Evolutionary conservation across 2,888 invertebrate species (phyloP).

Genomic region (Hyles lineata): DNA sequence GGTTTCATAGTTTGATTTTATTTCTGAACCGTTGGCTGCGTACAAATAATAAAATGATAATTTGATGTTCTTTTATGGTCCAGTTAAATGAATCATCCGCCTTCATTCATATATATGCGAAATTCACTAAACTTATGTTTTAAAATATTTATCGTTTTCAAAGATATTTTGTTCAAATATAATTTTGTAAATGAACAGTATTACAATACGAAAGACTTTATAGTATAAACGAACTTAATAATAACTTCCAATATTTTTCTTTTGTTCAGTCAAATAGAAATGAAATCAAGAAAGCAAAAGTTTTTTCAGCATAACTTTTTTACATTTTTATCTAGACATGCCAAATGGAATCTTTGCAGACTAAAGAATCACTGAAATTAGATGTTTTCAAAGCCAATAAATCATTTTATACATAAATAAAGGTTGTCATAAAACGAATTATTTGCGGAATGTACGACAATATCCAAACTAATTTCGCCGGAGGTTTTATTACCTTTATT

Average conservation of each 20-base stretch:
- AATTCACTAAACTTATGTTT: background rate
- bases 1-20: background rate
- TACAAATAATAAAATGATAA: background rate
- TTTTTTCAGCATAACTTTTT: too few relatives aligned
- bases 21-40: background rate
- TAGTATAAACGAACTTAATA: too few relatives aligned
- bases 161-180: too few relatives aligned
- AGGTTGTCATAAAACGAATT: background rate
- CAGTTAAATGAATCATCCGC: background rate
- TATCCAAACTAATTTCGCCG: background rate
- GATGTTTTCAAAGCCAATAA: background rate
- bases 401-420: constrained; percentile 12
- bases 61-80: background rate
- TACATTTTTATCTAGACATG: too few relatives aligned
- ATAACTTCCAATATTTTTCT: too few relatives aligned
- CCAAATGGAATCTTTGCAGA: background rate
- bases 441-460: constrained; percentile 1
- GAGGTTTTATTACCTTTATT: constrained; percentile 14
- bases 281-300: too few relatives aligned
- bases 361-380: background rate
- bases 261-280: too few relatives aligned
- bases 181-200: too few relatives aligned
- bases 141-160: too few relatives aligned
- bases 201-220: too few relatives aligned
- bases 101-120: background rate